phyloP scores from a whole-genome alignment of 2,113 vertebrate genomes.

The Microcebus ravelobensis region DNA sequence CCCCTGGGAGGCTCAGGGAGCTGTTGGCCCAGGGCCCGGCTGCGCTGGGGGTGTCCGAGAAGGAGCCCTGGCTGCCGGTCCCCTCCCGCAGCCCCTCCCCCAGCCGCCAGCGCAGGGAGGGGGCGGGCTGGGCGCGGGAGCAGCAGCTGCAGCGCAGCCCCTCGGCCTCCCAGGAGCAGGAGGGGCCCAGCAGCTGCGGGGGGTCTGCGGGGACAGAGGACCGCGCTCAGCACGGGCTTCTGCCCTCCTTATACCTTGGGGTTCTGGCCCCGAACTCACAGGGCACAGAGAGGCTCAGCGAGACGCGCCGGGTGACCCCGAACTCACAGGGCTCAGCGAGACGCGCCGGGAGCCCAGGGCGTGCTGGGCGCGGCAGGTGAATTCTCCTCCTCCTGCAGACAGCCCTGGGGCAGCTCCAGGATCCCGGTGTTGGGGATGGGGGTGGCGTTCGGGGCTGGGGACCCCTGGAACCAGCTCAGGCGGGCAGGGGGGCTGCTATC shows the following conservation, averaged over 20 bases:
- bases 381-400: neutral
- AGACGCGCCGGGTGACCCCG: neutral
- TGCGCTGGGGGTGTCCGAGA: too few species aligned
- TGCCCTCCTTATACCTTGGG: too few species aligned
- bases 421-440: fast-evolving
- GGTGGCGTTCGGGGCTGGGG: neutral
- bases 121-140: neutral
- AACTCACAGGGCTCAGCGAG: neutral
- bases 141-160: neutral
- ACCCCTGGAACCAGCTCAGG: neutral
- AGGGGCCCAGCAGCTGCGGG: neutral
- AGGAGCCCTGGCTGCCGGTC: too few species aligned
- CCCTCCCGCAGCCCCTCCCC: too few species aligned
- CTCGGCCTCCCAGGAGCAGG: neutral
- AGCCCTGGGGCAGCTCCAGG: neutral
- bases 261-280: too few species aligned
- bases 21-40: neutral
- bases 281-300: too few species aligned
- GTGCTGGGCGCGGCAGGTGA: neutral
- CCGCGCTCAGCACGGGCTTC: neutral
- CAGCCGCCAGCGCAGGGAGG: too few species aligned
- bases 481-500: neutral
- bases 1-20: neutral
- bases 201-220: too few species aligned
- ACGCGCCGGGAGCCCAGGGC: neutral